Evolutionary conservation across 2,888 invertebrate genomes (phyloP).

Genomic region (Lochmaea crataegi): DNA sequence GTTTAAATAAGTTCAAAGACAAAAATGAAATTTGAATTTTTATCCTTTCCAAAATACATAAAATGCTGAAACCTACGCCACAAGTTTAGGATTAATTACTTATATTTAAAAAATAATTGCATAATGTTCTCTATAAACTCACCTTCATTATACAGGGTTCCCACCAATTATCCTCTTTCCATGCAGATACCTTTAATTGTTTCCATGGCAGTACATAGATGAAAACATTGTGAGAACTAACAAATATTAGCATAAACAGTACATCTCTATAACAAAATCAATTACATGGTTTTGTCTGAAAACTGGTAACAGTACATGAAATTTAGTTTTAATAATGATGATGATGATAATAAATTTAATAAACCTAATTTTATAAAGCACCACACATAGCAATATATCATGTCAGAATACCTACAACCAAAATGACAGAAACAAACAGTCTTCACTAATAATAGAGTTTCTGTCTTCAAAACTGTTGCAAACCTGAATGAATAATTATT

Average conservation of each 20-base stretch:
- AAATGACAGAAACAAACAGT: slow-evolving; percentile 20
- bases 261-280: slow-evolving; percentile 36
- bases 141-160: slow-evolving; percentile 41
- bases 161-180: slow-evolving; percentile 42
- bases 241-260: slow-evolving; percentile 36
- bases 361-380: slow-evolving; percentile 13
- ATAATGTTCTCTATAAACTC: slow-evolving; percentile 39
- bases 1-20: background rate
- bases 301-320: slow-evolving; percentile 24
- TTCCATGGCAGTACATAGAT: slow-evolving; percentile 40
- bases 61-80: slow-evolving; percentile 20
- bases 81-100: slow-evolving; percentile 27
- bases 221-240: slow-evolving; percentile 37
- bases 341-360: slow-evolving; percentile 10
- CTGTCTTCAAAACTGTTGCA: background rate
- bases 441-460: background rate
- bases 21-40: slow-evolving; percentile 13
- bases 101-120: slow-evolving; percentile 25
- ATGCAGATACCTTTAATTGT: slow-evolving; percentile 40
- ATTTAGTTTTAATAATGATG: background rate
- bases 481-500: background rate
- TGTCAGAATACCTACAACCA: background rate
- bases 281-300: slow-evolving; percentile 27
- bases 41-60: slow-evolving; percentile 31
- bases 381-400: background rate